Evolutionary conservation across 1,140 invertebrate genomes (phyloP).

Genomic region (Ctenoplectra terminalis): DNA sequence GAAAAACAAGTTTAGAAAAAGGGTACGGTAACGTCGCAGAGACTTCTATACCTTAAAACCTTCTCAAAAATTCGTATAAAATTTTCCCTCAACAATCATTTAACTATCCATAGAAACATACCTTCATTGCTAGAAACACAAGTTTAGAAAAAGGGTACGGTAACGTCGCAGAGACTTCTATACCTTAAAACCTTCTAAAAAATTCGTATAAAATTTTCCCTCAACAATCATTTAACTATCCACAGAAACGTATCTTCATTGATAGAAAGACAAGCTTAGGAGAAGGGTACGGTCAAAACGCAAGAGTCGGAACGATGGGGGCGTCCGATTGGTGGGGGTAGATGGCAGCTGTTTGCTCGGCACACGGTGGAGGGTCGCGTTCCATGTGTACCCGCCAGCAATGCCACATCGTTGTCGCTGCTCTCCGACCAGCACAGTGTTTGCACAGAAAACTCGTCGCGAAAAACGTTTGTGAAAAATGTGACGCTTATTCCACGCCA

Average conservation of each 20-base stretch:
- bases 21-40: too few species aligned
- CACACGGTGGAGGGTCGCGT: slow-evolving; percentile 53
- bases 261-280: slow-evolving; percentile 4
- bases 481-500: neutral
- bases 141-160: too few species aligned
- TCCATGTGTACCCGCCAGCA: slow-evolving; percentile 68
- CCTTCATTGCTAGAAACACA: too few species aligned
- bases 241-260: neutral
- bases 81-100: neutral
- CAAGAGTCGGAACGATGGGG: slow-evolving; percentile 26
- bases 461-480: neutral
- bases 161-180: too few species aligned
- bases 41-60: too few species aligned
- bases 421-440: neutral
- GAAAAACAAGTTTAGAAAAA: too few species aligned
- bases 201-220: too few species aligned
- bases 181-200: too few species aligned
- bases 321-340: slow-evolving; percentile 60
- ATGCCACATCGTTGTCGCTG: slow-evolving; percentile 58
- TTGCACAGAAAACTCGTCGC: neutral
- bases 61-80: too few species aligned
- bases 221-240: neutral
- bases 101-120: too few species aligned
- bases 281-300: slow-evolving; percentile 14
- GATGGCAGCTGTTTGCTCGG: slow-evolving; percentile 70